phyloP scores from a whole-genome alignment of 2,888 invertebrate genomes.

The Drosophila siamana region DNA sequence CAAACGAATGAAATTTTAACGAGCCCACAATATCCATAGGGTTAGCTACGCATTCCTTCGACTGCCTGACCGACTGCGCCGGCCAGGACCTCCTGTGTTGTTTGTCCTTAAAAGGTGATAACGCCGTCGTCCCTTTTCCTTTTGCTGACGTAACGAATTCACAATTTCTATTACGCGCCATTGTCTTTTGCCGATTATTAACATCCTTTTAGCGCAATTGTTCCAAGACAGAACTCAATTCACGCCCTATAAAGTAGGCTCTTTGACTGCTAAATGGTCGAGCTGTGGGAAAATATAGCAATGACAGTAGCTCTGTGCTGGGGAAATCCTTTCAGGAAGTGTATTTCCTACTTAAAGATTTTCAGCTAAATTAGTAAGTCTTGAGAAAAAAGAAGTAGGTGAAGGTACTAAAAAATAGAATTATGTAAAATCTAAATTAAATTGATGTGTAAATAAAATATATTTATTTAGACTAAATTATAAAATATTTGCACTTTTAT shows the following conservation, averaged over 20 bases:
- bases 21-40: conserved; percentile 57
- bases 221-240: conserved; percentile 4
- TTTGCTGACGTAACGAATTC: conserved; percentile 50
- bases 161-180: conserved; percentile 37
- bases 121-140: conserved; percentile 58
- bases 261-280: not conserved
- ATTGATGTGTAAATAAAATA: too few relatives aligned
- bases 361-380: not conserved
- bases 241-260: conserved; percentile 32
- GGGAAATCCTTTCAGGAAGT: conserved; percentile 21
- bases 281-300: conserved; percentile 4
- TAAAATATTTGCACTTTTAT: too few relatives aligned
- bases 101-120: conserved; percentile 77
- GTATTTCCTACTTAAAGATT: not conserved
- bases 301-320: conserved; percentile 5
- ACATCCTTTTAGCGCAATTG: conserved; percentile 59
- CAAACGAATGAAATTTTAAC: conserved; percentile 79
- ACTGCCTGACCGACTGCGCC: not conserved
- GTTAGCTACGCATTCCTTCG: conserved; percentile 20
- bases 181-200: conserved; percentile 53
- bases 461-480: too few relatives aligned
- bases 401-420: not conserved
- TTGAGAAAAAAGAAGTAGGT: not conserved
- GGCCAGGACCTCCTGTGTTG: conserved; percentile 77
- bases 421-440: too few relatives aligned